Evolutionary conservation across 2,113 vertebrate genomes (phyloP).

Genomic region (Synodontis membranacea): DNA sequence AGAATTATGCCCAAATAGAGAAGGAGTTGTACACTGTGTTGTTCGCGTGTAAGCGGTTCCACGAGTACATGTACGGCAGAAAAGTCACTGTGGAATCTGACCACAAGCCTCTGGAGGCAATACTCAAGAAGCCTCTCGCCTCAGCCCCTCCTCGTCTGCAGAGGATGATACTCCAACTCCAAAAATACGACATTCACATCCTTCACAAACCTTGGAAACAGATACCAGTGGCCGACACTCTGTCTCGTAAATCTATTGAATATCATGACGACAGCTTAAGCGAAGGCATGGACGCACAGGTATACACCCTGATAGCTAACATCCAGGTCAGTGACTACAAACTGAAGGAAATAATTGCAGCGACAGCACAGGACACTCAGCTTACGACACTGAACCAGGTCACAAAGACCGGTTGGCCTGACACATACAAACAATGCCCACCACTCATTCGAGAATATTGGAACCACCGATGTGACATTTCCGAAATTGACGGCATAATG

Average conservation of each 20-base stretch:
- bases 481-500: neutral
- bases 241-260: conserved; percentile 6
- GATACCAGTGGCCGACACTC: conserved; percentile 30
- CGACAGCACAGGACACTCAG: conserved; percentile 6
- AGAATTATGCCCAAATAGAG: too few relatives aligned
- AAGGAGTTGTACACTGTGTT: conserved; percentile 16
- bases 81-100: conserved; percentile 29
- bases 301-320: neutral
- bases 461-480: conserved; percentile 20
- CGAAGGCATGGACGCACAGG: conserved; percentile 12
- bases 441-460: neutral
- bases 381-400: neutral
- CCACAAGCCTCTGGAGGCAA: conserved; percentile 43
- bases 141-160: conserved; percentile 33
- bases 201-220: conserved; percentile 29
- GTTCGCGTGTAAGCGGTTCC: conserved; percentile 39
- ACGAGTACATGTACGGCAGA: conserved; percentile 32
- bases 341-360: conserved; percentile 1
- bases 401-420: neutral
- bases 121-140: conserved; percentile 29
- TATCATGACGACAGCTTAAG: neutral
- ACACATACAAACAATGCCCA: neutral
- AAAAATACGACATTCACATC: conserved; percentile 27
- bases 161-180: conserved; percentile 45
- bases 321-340: neutral